Base-by-base conservation (phyloP, 1,140 invertebrate species). In the Musca vetustissima region DNA sequence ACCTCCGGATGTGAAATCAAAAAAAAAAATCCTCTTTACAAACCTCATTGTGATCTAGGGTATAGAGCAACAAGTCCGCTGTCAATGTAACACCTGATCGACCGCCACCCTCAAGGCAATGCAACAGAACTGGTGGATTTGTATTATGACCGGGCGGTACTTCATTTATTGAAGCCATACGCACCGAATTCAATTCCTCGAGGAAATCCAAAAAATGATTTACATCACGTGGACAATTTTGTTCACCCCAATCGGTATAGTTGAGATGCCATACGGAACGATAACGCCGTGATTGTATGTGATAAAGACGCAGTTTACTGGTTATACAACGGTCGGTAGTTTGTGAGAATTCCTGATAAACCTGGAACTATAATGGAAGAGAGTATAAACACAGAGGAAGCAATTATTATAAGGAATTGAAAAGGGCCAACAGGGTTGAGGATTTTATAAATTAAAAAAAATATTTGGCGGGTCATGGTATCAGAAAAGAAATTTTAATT, bases 31-130 rank as follows among this genome's bases (percentile, higher is more conserved):
- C 28, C 57, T n/a, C 47, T 22, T 6, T 15, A 19, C 78, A 81
- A 81, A 93, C 92, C 87, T 93, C 91, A 83, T 94, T 95, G 76
- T 93, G 90, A 84, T 95, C 92, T n/a, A 95, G 83, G 59, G 92
- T 92, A 80, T 93, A 92, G 19, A 94, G 87, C 73, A 96, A 85
- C 59, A 94, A 84, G 82, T 94, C 91, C 25, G 89, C 88, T 13
- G 93, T 85, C 32, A 96, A 88, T n/a, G 92, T 89, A 4, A 93
- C 86, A 8, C 92, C 92, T 25, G 90, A 88, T 43, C 91, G 84
- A 1, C 90, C 90, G 21, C 90, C 89, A 50, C 91, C 90, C 47
- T 88, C 87, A 24, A 86, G 87, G 76, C 91, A 92, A 76, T 91
- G 88, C 25, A 93, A 86, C 25, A 90, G 81, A 50, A 91, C 85